Percentiles rank a stretch among this genome's conserved stretches.
Evolutionary conservation across 2,888 invertebrate genomes (phyloP).

Genomic region (Aphodius granarius): DNA sequence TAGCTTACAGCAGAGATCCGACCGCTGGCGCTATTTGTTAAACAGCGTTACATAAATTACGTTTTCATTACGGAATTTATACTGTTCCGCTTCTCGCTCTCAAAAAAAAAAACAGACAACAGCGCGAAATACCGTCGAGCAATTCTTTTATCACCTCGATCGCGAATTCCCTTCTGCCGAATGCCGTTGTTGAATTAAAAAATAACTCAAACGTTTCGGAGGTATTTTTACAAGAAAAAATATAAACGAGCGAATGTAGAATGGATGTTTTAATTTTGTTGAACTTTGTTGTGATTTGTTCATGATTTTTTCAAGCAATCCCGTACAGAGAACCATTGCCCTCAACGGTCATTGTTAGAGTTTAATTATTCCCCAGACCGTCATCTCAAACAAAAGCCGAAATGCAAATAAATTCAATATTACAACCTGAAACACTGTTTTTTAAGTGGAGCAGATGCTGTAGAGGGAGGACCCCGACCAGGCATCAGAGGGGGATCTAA

Average conservation of each 20-base stretch:
- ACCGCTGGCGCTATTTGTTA: conserved; percentile 28
- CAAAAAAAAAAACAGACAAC: not conserved
- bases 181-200: not conserved
- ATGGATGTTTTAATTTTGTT: not conserved
- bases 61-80: conserved; percentile 25
- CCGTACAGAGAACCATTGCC: no score
- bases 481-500: conserved; percentile 44
- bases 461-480: conserved; percentile 14
- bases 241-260: not conserved
- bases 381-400: not conserved
- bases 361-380: not conserved
- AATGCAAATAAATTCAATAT: not conserved
- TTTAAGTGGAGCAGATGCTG: conserved; percentile 21
- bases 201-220: not conserved
- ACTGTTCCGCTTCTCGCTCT: not conserved
- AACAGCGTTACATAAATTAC: conserved; percentile 27
- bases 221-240: not conserved
- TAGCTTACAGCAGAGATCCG: conserved; percentile 29
- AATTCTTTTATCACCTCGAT: not conserved
- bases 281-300: not conserved
- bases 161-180: not conserved
- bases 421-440: not conserved
- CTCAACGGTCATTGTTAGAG: not conserved
- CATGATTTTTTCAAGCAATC: no score
- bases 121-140: not conserved